Conservation (phyloP, 2,888 invertebrate species). For the Teinopalpus imperialis region DNA sequence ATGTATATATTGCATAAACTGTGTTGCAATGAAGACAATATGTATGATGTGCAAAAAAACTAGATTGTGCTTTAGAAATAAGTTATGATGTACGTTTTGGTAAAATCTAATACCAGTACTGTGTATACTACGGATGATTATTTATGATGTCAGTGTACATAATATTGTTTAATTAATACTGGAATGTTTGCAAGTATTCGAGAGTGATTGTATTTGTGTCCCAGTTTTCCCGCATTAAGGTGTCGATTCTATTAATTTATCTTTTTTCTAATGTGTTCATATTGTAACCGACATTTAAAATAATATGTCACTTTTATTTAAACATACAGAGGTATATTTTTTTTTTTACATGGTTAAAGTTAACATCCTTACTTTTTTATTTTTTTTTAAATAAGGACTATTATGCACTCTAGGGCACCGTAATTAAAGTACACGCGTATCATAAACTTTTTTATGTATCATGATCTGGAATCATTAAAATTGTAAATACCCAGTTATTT, state of each 20-base stretch:
- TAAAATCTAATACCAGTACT: slow-evolving; percentile 32
- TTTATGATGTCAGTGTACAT: slow-evolving; percentile 22
- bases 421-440: slow-evolving; percentile 25
- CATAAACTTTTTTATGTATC: slow-evolving; percentile 12
- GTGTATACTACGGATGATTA: slow-evolving; percentile 15
- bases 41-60: slow-evolving; percentile 51
- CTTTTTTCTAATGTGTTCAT: too few species aligned
- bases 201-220: slow-evolving; percentile 3
- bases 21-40: slow-evolving; percentile 45
- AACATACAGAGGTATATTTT: background rate
- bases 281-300: too few species aligned
- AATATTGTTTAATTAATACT: slow-evolving; percentile 12
- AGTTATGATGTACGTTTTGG: slow-evolving; percentile 25
- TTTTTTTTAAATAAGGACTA: too few species aligned
- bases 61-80: slow-evolving; percentile 44
- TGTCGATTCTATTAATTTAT: slow-evolving; percentile 3
- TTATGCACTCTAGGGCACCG: slow-evolving; percentile 11
- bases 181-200: slow-evolving; percentile 4
- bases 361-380: too few species aligned
- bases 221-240: too few species aligned
- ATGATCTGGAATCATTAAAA: slow-evolving; percentile 11
- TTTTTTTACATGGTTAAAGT: slow-evolving; percentile 1
- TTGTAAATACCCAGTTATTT: slow-evolving; percentile 3
- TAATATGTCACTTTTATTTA: slow-evolving; percentile 6
- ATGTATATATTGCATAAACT: too few species aligned